Base-by-base conservation (phyloP, 2,797 vertebrate species). In the Hafferia zeledoni region DNA sequence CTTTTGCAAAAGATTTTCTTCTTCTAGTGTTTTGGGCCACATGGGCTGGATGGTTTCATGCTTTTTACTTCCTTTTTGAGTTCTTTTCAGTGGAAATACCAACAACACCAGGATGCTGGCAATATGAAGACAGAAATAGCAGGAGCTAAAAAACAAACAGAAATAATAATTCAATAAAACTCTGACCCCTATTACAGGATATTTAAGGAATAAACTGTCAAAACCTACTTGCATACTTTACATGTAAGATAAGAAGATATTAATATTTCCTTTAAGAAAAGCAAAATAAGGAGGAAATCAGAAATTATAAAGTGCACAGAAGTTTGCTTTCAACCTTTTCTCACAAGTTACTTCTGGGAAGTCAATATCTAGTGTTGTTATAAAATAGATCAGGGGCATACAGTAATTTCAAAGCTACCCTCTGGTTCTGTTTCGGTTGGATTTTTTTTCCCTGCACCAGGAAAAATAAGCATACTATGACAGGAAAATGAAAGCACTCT, bases 111-210 rank as follows among this genome's bases (percentile, higher is more conserved):
- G 94, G 92, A 99, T 93, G 89, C 99, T 98, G 90, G 97, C 91
- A 83, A 99, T 68, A 92, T 99, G 99, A 95, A 99, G 96, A 97
- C 98, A 98, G 97, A 98, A 99, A 98, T 98, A 99, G 98, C 99
- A 99, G 88, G 99, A 99, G 96, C 99, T 99, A 89, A 59, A 96
- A 96, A 97, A 81, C 25, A 94, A 94, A 82, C 81, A 90, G 94
- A 93, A 87, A 74, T 4, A 31, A 23, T 35, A n/a, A 37, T 57
- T 91, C 57, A 78, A 4, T 55, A 49, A 79, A 64, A 70, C 4
- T 47, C 17, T 61, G 53, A 55, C 31, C 14, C n/a, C 35, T 60
- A 39, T 65, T 64, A 59, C 18, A 57, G 39, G 15, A 76, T 53
- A 17, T 24, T 91, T 87, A 65, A 52, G 33, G 18, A 81, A 67